Evolutionary conservation across 2,888 invertebrate species (phyloP).

Genomic region (Nymphalis c-album): DNA sequence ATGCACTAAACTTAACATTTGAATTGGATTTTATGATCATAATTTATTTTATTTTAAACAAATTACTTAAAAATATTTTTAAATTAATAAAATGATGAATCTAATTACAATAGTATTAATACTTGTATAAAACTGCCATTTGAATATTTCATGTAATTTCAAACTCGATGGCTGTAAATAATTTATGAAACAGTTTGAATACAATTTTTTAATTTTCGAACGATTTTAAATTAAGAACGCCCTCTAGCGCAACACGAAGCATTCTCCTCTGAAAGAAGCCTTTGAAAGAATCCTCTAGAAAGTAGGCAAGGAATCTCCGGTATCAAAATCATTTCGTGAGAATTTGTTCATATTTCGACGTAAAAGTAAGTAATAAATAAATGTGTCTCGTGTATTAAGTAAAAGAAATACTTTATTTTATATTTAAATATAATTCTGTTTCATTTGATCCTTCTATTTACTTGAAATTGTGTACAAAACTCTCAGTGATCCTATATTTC

Average conservation of each 20-base stretch:
- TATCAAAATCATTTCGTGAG: conserved; percentile 81
- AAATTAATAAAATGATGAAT: no score
- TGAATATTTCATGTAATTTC: background rate
- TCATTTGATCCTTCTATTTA: conserved; percentile 22
- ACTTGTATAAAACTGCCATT: no score
- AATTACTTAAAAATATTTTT: no score
- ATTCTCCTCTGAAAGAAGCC: conserved; percentile 76
- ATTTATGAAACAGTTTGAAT: background rate
- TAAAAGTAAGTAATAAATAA: conserved; percentile 71
- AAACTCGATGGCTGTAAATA: conserved; percentile 1
- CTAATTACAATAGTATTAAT: no score
- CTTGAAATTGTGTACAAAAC: conserved; percentile 46
- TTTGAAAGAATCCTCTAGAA: conserved; percentile 81
- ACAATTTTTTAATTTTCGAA: conserved; percentile 55
- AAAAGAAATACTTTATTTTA: conserved; percentile 11
- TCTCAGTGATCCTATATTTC: conserved; percentile 50
- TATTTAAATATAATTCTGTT: conserved; percentile 41
- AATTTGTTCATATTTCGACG: conserved; percentile 74
- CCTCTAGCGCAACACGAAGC: conserved; percentile 64
- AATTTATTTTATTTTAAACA: no score
- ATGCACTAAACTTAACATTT: no score
- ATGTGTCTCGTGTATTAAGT: conserved; percentile 41
- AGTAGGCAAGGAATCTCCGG: conserved; percentile 79
- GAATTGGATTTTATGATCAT: no score
- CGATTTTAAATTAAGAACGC: conserved; percentile 74